Percentiles rank a stretch among this genome's conserved stretches.
Conservation (phyloP, 2,888 invertebrate genomes). For the Dermolepida albohirtum region DNA sequence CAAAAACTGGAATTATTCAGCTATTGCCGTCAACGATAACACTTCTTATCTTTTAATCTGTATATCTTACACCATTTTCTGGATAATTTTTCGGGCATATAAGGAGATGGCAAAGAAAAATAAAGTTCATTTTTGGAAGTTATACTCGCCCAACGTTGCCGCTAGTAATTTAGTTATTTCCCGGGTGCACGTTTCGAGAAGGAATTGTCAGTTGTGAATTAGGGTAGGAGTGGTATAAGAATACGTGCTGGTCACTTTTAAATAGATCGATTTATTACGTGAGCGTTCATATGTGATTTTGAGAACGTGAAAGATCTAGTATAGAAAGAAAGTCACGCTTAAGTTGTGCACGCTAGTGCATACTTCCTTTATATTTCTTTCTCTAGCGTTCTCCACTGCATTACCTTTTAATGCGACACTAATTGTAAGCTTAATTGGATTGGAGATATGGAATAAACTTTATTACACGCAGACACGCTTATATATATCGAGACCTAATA, state of each 20-base stretch:
- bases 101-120: too few species aligned
- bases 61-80: too few species aligned
- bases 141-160: too few species aligned
- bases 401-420: constrained; percentile 25
- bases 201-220: not conserved
- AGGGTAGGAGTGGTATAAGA: not conserved
- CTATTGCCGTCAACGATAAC: constrained; percentile 11
- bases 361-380: not conserved
- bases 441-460: constrained; percentile 33
- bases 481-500: too few species aligned
- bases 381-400: constrained; percentile 19
- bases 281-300: constrained; percentile 15
- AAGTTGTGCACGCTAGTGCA: too few species aligned
- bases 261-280: constrained; percentile 36
- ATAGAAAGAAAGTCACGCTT: too few species aligned
- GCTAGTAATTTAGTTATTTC: too few species aligned
- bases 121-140: too few species aligned
- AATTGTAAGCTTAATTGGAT: constrained; percentile 28
- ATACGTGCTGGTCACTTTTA: constrained; percentile 22
- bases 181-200: too few species aligned
- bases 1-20: constrained; percentile 16
- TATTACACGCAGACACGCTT: constrained; percentile 22
- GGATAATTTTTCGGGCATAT: too few species aligned
- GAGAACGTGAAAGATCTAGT: too few species aligned
- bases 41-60: constrained; percentile 11